Percentiles rank a stretch among this genome's conserved stretches.
Conservation (phyloP, 1,140 invertebrate genomes). For the Sesamia nonagrioides region DNA sequence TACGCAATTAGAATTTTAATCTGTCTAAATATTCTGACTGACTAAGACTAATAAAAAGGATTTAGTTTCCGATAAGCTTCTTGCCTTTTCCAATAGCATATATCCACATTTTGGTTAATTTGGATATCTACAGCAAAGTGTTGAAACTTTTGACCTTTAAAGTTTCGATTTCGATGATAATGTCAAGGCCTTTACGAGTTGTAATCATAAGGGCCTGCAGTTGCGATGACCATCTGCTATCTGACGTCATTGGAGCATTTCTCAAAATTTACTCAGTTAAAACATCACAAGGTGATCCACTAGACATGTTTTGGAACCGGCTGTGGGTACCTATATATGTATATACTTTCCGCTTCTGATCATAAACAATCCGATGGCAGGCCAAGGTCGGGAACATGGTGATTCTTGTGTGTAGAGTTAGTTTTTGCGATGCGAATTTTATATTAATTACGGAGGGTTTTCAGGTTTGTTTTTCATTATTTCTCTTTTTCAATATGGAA, state of each 20-base stretch:
- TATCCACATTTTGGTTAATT: background rate
- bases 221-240: constrained; percentile 34
- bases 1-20: too few species aligned
- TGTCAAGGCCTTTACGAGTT: constrained; percentile 30
- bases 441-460: too few species aligned
- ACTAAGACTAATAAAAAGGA: too few species aligned
- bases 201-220: constrained; percentile 16
- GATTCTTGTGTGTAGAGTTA: background rate
- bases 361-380: constrained; percentile 15
- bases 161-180: constrained; percentile 3
- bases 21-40: too few species aligned
- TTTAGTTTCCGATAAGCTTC: background rate
- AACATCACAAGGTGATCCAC: constrained; percentile 20
- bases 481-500: too few species aligned
- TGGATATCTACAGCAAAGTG: background rate
- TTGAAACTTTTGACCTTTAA: constrained; percentile 3
- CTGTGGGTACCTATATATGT: too few species aligned
- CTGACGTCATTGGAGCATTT: constrained; percentile 25
- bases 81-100: background rate
- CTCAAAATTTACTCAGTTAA: constrained; percentile 18
- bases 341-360: constrained; percentile 25
- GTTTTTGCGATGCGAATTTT: too few species aligned
- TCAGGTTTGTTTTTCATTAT: too few species aligned
- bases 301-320: constrained; percentile 21
- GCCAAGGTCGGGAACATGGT: constrained; percentile 6